phyloP scores from a whole-genome alignment of 2,888 invertebrate species.

The Zonitis immaculata region DNA sequence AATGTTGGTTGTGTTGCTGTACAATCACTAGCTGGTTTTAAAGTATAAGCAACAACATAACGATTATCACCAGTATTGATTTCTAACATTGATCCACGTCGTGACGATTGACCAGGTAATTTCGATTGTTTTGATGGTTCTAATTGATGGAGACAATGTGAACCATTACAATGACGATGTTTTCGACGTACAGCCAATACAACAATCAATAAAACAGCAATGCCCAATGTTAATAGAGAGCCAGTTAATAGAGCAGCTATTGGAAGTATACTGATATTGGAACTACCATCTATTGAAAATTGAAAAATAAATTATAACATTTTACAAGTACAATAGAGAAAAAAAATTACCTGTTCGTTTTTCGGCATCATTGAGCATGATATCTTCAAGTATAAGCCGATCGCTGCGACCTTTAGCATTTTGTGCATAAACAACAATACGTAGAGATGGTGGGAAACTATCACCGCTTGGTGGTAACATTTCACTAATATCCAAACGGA shows the following conservation, averaged over 20 bases:
- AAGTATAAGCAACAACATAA: conserved; percentile 80
- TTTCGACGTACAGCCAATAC: conserved; percentile 61
- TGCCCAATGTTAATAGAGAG: conserved; percentile 60
- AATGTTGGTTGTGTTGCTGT: conserved; percentile 31
- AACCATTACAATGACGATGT: conserved; percentile 43
- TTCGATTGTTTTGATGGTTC: conserved; percentile 53
- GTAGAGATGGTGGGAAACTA: conserved; percentile 57
- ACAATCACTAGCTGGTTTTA: conserved; percentile 60
- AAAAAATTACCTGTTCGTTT: conserved; percentile 74
- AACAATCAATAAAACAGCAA: conserved; percentile 60
- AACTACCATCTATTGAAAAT: conserved; percentile 58
- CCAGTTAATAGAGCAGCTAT: conserved; percentile 66
- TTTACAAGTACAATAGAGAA: too few relatives aligned
- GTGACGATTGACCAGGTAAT: conserved; percentile 46
- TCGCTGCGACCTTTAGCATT: conserved; percentile 85
- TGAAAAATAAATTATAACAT: too few relatives aligned
- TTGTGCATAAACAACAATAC: conserved; percentile 74
- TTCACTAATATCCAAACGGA: conserved; percentile 61
- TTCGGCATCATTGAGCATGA: conserved; percentile 81
- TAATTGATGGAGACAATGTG: conserved; percentile 46
- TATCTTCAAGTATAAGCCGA: conserved; percentile 75
- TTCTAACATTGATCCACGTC: conserved; percentile 58
- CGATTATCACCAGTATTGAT: conserved; percentile 78
- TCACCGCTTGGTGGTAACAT: conserved; percentile 52
- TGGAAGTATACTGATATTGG: conserved; percentile 65